Evolutionary conservation across 1,140 invertebrate genomes (phyloP), one percentile per base, ranked within the genome.

Genomic region (Drosophila lacertosa): DNA sequence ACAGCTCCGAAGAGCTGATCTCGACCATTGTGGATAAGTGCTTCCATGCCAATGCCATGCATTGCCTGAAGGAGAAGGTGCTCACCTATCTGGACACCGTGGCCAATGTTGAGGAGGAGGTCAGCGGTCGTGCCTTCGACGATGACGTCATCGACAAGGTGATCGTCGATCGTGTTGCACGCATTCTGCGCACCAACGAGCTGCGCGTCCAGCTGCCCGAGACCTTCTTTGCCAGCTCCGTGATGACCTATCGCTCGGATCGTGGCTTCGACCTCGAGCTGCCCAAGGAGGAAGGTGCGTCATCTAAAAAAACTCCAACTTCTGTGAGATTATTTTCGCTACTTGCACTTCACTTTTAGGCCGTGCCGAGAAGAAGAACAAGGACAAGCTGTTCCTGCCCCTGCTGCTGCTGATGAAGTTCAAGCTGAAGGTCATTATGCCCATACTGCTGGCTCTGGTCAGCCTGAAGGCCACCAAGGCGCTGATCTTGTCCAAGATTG

Each of bases 391-490:
- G 9, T 92, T 97, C 39, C 91, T 97, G 77, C 96, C 96, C 3
- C 92, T 96, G 39, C 91, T 97, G 50, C 91, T 97, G 72, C 92
- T 97, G 32, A 91, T 97, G 60, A 97, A 97, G 90, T 89, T 97
- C 75, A 97, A 97, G 91, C 92, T 96, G 91, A 97, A 97, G 92
- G 94, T 95, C 22, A 89, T 97, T 18, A 96, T 95, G 94, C 96
- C 96, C 10, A 96, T 97, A 68, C 93, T 97, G 67, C 93, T 97
- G 10, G 93, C 94, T 20, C 92, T 97, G 64, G 94, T 96, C 89
- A 95, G 95, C 60, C 91, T 97, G 47, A 97, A 97, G 91, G 95
- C 96, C 9, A 92, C 96, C 64, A 97, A 97, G 91, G 96, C 96
- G 74, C 92, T 97, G 13, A 93, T 97, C 32, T 93, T 97, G 68